Conservation (phyloP, 2,113 vertebrate genomes). For the Sclerurus mexicanus region DNA sequence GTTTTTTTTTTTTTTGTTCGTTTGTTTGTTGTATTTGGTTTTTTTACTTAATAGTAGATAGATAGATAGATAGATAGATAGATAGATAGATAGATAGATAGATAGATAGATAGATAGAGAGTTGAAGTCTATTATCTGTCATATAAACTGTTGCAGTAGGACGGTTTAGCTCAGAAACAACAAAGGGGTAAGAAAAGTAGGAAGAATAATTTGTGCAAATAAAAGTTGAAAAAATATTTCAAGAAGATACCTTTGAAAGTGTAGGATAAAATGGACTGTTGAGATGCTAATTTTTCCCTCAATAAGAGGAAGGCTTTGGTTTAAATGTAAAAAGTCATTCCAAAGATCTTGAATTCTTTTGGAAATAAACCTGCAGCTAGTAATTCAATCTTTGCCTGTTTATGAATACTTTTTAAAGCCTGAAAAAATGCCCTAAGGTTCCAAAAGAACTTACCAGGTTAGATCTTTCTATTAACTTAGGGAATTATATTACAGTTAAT, state of each 20-base stretch:
- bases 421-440: not conserved
- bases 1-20: not conserved
- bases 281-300: not conserved
- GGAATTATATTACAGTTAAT: not conserved
- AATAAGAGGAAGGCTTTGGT: conserved; percentile 4
- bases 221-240: not conserved
- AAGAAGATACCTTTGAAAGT: not conserved
- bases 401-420: not conserved
- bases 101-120: not conserved
- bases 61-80: not conserved
- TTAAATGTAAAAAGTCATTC: conserved; percentile 20
- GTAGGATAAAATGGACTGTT: not conserved
- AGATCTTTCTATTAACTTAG: not conserved
- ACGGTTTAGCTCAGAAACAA: not conserved
- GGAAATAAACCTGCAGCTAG: not conserved
- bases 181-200: not conserved
- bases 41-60: not conserved
- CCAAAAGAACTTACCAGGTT: not conserved
- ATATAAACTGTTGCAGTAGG: not conserved
- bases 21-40: no score
- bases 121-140: not conserved
- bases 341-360: not conserved
- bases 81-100: not conserved
- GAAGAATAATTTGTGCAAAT: conserved; percentile 4
- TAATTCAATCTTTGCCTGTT: not conserved